Evolutionary conservation across 2,797 vertebrate genomes (phyloP).

Genomic region (Allobates femoralis): DNA sequence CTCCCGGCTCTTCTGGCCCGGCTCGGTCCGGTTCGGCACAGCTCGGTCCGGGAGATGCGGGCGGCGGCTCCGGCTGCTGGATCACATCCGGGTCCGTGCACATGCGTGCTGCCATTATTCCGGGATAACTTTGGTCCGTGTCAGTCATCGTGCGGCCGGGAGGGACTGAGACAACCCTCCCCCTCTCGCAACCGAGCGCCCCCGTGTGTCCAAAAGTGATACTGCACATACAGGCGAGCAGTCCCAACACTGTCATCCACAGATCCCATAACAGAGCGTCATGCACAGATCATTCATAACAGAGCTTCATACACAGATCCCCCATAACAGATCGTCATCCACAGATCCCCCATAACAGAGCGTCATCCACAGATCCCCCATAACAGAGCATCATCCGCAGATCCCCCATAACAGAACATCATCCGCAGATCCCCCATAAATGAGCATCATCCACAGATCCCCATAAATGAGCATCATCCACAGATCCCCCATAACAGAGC

Average conservation of each 20-base stretch:
- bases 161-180: neutral
- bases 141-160: conserved; percentile 69
- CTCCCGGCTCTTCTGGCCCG: conserved; percentile 34
- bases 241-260: too few species aligned
- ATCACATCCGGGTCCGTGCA: conserved; percentile 91
- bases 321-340: too few species aligned
- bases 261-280: neutral
- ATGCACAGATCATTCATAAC: too few species aligned
- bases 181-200: conserved; percentile 1
- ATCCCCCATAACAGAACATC: too few species aligned
- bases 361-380: too few species aligned
- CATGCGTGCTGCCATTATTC: conserved; percentile 90
- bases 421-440: too few species aligned
- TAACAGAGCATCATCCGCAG: too few species aligned
- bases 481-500: neutral
- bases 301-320: too few species aligned
- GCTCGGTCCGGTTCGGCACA: conserved; percentile 51
- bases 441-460: too few species aligned
- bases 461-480: neutral
- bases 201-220: neutral
- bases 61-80: neutral
- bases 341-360: too few species aligned
- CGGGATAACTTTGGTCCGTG: conserved; percentile 90
- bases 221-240: too few species aligned
- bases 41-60: conserved; percentile 47